Evolutionary conservation across 2,888 invertebrate genomes (phyloP), one percentile per base, ranked within the genome.

Genomic region (Melipona bicolor): DNA sequence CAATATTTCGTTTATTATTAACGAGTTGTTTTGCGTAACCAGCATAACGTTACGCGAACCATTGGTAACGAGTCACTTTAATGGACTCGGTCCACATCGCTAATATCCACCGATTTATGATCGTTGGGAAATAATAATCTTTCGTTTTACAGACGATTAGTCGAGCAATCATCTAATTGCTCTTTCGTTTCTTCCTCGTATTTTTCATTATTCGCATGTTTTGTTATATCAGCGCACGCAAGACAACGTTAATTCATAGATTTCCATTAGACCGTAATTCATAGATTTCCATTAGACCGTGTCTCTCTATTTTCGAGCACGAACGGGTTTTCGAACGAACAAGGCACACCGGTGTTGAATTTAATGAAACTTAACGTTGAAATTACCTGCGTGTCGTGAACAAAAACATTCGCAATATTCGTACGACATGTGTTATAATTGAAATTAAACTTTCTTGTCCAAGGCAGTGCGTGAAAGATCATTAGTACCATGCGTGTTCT

Each of bases 311-410:
- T 50, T n/a, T 27, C 19, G 43, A 52, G 3, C 27, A 19, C n/a
- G 49, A 27, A 19, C n/a, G 6, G n/a, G 15, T 36, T 50, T 32
- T 5, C 11, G 43, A 15, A 62, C 56, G 54, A 27, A 43, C 69
- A n/a, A 62, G 36, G 43, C 67, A 59, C 65, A 27, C 17, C 59
- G 59, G 24, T 49, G 69, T 83, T 85, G 72, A 76, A 77, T 80
- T 83, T 85, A 83, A 85, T 83, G 73, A 76, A 86, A 86, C 80
- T 86, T 86, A 86, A 81, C 77, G 64, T 67, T 50, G 56, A 52
- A 70, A 73, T 77, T 84, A 49, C 71, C 36, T 21, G 83, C 59
- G 52, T 64, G 76, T 21, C 59, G 3, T 15, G 50, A 32, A 70
- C 56, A 68, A 67, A 71, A 71, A 59, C 43, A 52, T 32, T 32